Evolutionary conservation across 2,888 invertebrate genomes (phyloP).

Genomic region (Tipula lateralis): DNA sequence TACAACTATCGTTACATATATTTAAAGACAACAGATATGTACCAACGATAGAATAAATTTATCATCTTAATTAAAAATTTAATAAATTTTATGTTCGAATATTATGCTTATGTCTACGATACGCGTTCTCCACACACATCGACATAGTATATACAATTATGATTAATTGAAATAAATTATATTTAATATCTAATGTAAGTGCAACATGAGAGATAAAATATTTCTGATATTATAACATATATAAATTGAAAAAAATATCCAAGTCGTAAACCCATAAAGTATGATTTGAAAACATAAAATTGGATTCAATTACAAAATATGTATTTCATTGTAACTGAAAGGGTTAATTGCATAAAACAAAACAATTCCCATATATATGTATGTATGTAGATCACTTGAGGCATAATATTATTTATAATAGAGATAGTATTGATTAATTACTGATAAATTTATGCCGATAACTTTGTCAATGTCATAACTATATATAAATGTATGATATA

Average conservation of each 20-base stretch:
- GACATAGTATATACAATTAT: background rate
- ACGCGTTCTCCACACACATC: background rate
- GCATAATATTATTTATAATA: background rate
- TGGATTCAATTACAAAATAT: background rate
- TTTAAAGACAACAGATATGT: background rate
- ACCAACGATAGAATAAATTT: background rate
- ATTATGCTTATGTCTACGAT: background rate
- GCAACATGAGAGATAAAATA: constrained; percentile 19
- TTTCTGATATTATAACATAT: background rate
- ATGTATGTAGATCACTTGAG: background rate
- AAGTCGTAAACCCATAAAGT: background rate
- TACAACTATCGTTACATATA: background rate
- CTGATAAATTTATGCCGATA: background rate
- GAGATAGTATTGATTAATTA: constrained; percentile 19
- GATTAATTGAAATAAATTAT: constrained; percentile 24
- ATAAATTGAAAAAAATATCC: background rate
- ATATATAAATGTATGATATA: background rate
- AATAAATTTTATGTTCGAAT: background rate
- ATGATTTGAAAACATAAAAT: background rate
- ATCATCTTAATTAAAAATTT: constrained; percentile 6
- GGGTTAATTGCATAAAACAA: background rate
- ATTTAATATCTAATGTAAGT: constrained; percentile 14
- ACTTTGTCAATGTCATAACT: constrained; percentile 5
- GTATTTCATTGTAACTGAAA: background rate
- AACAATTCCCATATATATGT: background rate